Conservation (phyloP, 2,113 vertebrate genomes). For the Tiliqua scincoides region DNA sequence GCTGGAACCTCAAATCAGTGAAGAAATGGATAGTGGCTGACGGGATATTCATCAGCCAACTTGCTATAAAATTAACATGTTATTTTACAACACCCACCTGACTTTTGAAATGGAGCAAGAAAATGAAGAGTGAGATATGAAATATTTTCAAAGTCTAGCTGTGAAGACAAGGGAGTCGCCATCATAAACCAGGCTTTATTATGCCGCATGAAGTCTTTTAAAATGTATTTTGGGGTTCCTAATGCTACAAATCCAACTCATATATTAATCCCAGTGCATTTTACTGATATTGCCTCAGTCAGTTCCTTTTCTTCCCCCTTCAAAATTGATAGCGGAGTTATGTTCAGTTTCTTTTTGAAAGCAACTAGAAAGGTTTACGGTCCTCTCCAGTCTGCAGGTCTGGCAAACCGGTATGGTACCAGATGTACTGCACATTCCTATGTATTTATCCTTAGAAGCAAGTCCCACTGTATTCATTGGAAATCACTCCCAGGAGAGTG, state of each 20-base stretch:
- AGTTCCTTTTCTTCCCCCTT: neutral
- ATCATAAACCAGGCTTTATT: neutral
- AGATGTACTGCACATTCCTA: too few species aligned
- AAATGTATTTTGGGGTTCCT: neutral
- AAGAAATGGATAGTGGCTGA: neutral
- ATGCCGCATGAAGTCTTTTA: neutral
- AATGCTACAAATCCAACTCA: neutral
- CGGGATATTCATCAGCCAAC: constrained; percentile 10
- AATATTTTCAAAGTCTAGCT: constrained; percentile 22
- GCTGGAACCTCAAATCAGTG: neutral
- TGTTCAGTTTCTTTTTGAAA: neutral
- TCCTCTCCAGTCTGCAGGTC: neutral
- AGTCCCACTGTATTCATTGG: too few species aligned
- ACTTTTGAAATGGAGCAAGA: constrained; percentile 12
- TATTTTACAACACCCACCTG: constrained; percentile 23
- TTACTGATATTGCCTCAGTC: too few species aligned
- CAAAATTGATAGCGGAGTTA: neutral
- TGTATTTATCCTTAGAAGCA: too few species aligned
- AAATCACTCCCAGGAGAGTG: too few species aligned
- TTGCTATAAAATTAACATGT: constrained; percentile 38
- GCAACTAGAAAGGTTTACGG: neutral
- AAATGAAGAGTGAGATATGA: neutral
- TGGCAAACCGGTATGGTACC: neutral
- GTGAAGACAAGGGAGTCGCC: neutral
- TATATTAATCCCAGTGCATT: neutral